A percentile compares a stretch with the other conserved stretches of the same genome.
Conservation (phyloP, 2,888 invertebrate genomes). For the Geophilus truncorum region DNA sequence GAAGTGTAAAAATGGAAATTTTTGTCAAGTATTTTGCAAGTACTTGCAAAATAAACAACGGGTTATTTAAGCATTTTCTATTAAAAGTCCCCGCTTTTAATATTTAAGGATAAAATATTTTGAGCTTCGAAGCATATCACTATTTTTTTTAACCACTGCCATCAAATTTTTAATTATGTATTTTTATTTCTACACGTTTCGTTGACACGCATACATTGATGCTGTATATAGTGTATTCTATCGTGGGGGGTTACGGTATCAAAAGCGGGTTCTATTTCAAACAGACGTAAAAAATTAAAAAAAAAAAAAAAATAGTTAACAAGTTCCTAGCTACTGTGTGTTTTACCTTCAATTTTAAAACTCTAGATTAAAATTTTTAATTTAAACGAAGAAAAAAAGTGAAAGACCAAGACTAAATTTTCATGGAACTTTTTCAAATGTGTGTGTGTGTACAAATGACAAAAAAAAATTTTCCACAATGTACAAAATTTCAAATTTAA, state of each 20-base stretch:
- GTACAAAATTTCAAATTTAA: slow-evolving; percentile 7
- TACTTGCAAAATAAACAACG: neutral
- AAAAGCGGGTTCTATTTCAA: slow-evolving; percentile 12
- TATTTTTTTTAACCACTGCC: slow-evolving; percentile 20
- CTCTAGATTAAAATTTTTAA: neutral
- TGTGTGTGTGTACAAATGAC: slow-evolving; percentile 6
- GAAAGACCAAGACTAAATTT: neutral
- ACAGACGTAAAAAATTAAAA: neutral
- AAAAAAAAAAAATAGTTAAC: neutral
- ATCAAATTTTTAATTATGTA: neutral
- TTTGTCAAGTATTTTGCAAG: neutral
- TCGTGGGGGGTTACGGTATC: neutral
- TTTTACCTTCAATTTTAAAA: slow-evolving; percentile 5
- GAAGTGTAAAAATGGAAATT: neutral
- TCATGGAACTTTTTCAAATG: slow-evolving; percentile 15
- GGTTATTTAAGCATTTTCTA: neutral
- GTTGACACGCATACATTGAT: neutral
- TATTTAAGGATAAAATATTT: slow-evolving; percentile 1
- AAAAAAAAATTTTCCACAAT: neutral
- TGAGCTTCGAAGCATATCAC: slow-evolving; percentile 7
- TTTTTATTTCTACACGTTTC: neutral
- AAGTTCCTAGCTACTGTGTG: slow-evolving; percentile 19
- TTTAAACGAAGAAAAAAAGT: neutral
- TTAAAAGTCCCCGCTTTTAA: neutral
- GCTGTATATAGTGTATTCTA: slow-evolving; percentile 12